phyloP scores from a whole-genome alignment of 1,140 invertebrate genomes.

The Conus betulinus region DNA sequence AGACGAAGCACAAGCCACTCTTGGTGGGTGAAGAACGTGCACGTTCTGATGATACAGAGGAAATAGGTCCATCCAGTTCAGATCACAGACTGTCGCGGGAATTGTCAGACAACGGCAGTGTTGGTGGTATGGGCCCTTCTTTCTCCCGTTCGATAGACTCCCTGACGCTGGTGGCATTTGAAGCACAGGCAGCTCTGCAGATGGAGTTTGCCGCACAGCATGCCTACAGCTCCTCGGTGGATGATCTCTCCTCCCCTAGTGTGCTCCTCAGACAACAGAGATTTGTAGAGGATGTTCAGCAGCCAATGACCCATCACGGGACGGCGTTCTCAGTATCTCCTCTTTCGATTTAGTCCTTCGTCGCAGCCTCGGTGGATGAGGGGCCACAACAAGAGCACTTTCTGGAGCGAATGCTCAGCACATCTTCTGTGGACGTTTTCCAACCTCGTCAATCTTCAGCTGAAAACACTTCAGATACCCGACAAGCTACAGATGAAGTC shows the following conservation, averaged over 20 bases:
- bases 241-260: constrained; percentile 6
- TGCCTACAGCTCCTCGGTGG: constrained; percentile 8
- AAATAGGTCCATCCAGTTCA: not conserved
- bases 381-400: not conserved
- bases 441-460: not conserved
- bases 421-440: not conserved
- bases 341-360: constrained; percentile 1
- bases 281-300: not conserved
- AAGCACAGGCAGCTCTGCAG: constrained; percentile 10
- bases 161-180: constrained; percentile 17
- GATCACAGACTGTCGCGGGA: not conserved
- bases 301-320: constrained; percentile 2
- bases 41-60: not conserved
- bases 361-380: not conserved
- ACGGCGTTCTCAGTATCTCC: constrained; percentile 6
- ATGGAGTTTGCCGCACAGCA: constrained; percentile 20
- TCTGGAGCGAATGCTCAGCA: not conserved
- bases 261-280: not conserved
- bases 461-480: not conserved
- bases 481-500: not conserved
- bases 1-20: not conserved
- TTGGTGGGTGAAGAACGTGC: not conserved
- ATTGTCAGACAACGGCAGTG: not conserved
- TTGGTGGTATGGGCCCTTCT: not conserved
- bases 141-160: constrained; percentile 21